phyloP scores from a whole-genome alignment of 1,140 invertebrate species.

The Melitaea cinxia region DNA sequence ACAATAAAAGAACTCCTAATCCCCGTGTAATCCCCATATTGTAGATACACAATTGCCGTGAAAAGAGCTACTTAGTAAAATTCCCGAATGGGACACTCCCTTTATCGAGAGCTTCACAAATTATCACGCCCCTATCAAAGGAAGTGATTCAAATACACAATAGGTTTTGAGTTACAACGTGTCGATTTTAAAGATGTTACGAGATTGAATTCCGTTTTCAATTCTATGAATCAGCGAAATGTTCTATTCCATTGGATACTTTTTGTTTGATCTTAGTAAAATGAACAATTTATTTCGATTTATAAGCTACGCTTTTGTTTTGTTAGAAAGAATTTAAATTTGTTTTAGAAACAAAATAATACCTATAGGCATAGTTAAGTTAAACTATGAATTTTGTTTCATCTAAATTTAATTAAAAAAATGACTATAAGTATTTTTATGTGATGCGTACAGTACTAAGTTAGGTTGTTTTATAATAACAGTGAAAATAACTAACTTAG shows the following conservation, averaged over 20 bases:
- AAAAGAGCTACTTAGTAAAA: slow-evolving; percentile 71
- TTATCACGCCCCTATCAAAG: slow-evolving; percentile 75
- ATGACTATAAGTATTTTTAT: too few relatives aligned
- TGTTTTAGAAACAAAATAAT: too few relatives aligned
- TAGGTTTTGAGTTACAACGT: slow-evolving; percentile 69
- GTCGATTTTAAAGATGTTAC: slow-evolving; percentile 37
- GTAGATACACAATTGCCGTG: slow-evolving; percentile 76
- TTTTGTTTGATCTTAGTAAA: neutral
- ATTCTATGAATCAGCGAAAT: slow-evolving; percentile 2
- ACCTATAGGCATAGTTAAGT: too few relatives aligned
- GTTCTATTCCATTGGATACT: neutral
- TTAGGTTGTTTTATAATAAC: neutral
- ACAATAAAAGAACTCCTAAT: slow-evolving; percentile 65
- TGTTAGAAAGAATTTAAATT: too few relatives aligned
- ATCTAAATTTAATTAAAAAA: too few relatives aligned
- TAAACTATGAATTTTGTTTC: too few relatives aligned
- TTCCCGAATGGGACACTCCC: slow-evolving; percentile 49
- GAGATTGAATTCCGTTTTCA: slow-evolving; percentile 19
- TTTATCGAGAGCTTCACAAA: slow-evolving; percentile 49
- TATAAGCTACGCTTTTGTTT: neutral
- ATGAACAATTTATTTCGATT: neutral
- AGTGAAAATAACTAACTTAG: neutral
- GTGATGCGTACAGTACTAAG: neutral
- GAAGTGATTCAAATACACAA: slow-evolving; percentile 61
- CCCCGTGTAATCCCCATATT: slow-evolving; percentile 71